phyloP scores from a whole-genome alignment of 2,888 invertebrate species.

The Volucella inanis region DNA sequence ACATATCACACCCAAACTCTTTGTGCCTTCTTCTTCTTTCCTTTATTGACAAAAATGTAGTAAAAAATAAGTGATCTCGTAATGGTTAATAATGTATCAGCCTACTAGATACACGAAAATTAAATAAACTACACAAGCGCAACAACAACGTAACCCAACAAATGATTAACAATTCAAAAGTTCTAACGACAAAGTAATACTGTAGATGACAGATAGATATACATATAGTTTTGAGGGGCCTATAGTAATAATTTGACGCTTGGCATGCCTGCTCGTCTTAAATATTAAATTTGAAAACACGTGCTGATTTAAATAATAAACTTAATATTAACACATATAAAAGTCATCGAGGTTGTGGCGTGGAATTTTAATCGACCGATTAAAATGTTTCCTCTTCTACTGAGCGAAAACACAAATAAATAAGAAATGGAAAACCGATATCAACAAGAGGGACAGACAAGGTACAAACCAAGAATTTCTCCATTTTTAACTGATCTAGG shows the following conservation, averaged over 20 bases:
- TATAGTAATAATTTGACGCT: conserved; percentile 71
- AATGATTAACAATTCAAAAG: conserved; percentile 54
- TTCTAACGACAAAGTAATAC: conserved; percentile 51
- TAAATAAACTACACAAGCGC: neutral
- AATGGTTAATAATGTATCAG: conserved; percentile 58
- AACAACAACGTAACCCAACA: conserved; percentile 8
- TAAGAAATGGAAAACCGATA: conserved; percentile 3
- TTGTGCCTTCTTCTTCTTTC: conserved; percentile 5
- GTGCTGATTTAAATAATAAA: conserved; percentile 83
- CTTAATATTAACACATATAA: conserved; percentile 83
- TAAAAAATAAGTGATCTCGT: conserved; percentile 54
- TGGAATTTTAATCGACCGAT: conserved; percentile 83
- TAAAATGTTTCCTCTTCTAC: conserved; percentile 75
- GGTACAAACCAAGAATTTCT: conserved; percentile 9
- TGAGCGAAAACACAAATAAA: conserved; percentile 43
- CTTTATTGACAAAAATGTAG: conserved; percentile 14
- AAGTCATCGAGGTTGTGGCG: conserved; percentile 81
- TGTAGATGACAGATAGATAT: conserved; percentile 58
- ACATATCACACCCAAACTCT: conserved; percentile 68
- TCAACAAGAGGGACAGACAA: neutral
- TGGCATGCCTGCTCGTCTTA: conserved; percentile 69
- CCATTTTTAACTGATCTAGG: too few species aligned
- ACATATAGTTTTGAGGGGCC: conserved; percentile 54
- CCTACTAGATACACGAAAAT: conserved; percentile 27
- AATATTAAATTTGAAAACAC: conserved; percentile 78